Evolutionary conservation across 2,797 vertebrate species (phyloP).

Genomic region (Trematomus bernacchii): DNA sequence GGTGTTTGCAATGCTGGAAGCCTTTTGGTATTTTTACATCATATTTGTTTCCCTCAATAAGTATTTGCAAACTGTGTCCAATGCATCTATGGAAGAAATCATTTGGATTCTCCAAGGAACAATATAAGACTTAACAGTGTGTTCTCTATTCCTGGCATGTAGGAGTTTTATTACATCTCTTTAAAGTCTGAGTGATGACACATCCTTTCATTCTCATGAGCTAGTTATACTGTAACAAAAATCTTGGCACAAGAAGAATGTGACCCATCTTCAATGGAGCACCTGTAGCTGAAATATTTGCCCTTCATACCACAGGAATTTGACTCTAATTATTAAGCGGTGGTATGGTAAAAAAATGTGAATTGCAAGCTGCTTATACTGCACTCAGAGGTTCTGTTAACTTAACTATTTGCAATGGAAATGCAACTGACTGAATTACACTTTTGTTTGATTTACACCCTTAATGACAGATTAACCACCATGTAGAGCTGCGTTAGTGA

Average conservation of each 20-base stretch:
- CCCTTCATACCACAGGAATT: conserved; percentile 67
- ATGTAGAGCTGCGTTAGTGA: conserved; percentile 31
- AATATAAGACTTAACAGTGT: neutral
- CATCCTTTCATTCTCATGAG: conserved; percentile 70
- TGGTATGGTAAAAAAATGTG: neutral
- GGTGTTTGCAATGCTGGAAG: conserved; percentile 56
- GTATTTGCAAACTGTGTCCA: neutral
- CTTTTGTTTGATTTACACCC: conserved; percentile 48
- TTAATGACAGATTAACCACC: conserved; percentile 64
- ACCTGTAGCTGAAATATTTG: conserved; percentile 78
- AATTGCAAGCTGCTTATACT: conserved; percentile 11
- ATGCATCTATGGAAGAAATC: neutral
- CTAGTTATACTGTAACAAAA: conserved; percentile 62
- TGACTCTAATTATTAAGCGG: conserved; percentile 38
- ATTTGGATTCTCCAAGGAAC: conserved; percentile 7
- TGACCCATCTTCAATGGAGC: conserved; percentile 65
- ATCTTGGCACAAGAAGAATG: conserved; percentile 66
- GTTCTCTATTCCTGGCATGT: conserved; percentile 15
- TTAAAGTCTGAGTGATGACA: conserved; percentile 55
- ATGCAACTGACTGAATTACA: neutral
- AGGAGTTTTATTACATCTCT: conserved; percentile 23
- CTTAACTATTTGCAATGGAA: conserved; percentile 24
- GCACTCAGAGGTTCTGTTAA: neutral
- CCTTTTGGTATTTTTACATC: conserved; percentile 56
- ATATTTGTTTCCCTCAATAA: conserved; percentile 47